Base-by-base conservation (phyloP, 2,113 vertebrate species). In the Aythya baeri region DNA sequence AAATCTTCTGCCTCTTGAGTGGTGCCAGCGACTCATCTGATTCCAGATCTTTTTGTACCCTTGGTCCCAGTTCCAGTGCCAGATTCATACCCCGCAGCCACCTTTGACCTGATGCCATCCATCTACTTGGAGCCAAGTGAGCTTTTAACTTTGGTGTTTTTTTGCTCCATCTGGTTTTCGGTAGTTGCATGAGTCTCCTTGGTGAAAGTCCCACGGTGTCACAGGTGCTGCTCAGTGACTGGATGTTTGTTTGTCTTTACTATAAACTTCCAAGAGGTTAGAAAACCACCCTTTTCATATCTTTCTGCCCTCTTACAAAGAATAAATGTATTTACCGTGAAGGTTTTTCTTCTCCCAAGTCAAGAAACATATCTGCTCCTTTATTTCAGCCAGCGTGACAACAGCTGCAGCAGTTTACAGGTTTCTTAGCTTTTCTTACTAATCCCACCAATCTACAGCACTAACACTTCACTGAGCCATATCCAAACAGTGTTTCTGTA, bases 331-430 rank as follows among this genome's bases (percentile, higher is more conserved):
- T 18, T 29, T 41, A 41, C 31, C 62, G 57, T 31, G 36, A 78
- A 57, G 55, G 8, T 7, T 1, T 81, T 52, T 78, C 41, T 62
- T 90, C 9, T 85, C 21, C 18, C 25, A 78, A 2, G 31, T 12
- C 0, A 38, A 27, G 0, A 61, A 29, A 34, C 4, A 7, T 21
- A 4, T 10, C 15, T 78, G 6, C 34, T 85, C 12, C 20, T 9
- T 36, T n/a, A 0, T 78, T 14, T 89, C 44, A 82, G 58, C 70
- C 75, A 73, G 9, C 1, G 0, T 75, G 31, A 50, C 50, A 88
- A 21, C 4, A 78, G 8, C 57, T 82, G 62, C 25, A 94, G 66
- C 62, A 85, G 25, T 38, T 78, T 34, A 52, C 17, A 72, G 43
- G 22, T 25, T 26, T 75, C 63, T 22, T 11, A 52, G 21, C 17